A percentile compares a stretch with the other conserved stretches of the same genome.
phyloP scores from a whole-genome alignment of 2,888 invertebrate species.

The Buathra laborator region DNA sequence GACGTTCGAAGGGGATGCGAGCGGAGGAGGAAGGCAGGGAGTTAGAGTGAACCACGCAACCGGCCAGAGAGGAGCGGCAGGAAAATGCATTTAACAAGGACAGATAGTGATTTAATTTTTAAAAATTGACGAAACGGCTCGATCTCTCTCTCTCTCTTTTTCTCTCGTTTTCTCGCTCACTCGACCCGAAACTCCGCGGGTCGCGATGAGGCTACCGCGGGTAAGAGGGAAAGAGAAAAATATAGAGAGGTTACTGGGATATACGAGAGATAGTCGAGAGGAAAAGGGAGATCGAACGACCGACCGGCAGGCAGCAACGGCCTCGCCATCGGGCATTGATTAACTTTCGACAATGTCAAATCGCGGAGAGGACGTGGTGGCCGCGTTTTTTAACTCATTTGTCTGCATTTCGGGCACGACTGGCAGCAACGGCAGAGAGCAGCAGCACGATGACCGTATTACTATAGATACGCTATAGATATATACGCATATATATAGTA shows the following conservation, averaged over 20 bases:
- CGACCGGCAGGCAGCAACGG: slow-evolving; percentile 64
- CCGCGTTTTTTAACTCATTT: slow-evolving; percentile 83
- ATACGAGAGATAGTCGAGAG: slow-evolving; percentile 17
- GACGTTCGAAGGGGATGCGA: slow-evolving; percentile 35
- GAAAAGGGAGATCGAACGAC: slow-evolving; percentile 63
- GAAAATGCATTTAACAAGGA: slow-evolving; percentile 85
- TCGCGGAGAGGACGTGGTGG: slow-evolving; percentile 81
- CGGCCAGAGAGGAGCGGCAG: slow-evolving; percentile 67
- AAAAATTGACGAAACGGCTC: slow-evolving; percentile 84
- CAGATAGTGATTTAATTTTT: slow-evolving; percentile 85
- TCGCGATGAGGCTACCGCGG: slow-evolving; percentile 22
- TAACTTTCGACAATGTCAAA: slow-evolving; percentile 85
- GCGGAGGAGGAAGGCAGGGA: slow-evolving; percentile 52
- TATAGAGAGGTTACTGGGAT: not conserved
- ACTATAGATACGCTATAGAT: not conserved
- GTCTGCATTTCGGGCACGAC: slow-evolving; percentile 81
- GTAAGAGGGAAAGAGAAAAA: not conserved
- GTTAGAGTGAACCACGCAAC: slow-evolving; percentile 45
- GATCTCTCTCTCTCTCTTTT: slow-evolving; percentile 29
- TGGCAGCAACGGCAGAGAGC: slow-evolving; percentile 53
- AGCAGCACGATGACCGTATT: slow-evolving; percentile 13
- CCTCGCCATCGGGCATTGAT: slow-evolving; percentile 82
- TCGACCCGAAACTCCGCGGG: slow-evolving; percentile 50
- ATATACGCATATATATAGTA: slow-evolving; percentile 21
- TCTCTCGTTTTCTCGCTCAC: slow-evolving; percentile 22